A percentile compares a stretch with the other conserved stretches of the same genome.
Conservation (phyloP, 2,797 vertebrate genomes). For the Anisognathus igniventris region DNA sequence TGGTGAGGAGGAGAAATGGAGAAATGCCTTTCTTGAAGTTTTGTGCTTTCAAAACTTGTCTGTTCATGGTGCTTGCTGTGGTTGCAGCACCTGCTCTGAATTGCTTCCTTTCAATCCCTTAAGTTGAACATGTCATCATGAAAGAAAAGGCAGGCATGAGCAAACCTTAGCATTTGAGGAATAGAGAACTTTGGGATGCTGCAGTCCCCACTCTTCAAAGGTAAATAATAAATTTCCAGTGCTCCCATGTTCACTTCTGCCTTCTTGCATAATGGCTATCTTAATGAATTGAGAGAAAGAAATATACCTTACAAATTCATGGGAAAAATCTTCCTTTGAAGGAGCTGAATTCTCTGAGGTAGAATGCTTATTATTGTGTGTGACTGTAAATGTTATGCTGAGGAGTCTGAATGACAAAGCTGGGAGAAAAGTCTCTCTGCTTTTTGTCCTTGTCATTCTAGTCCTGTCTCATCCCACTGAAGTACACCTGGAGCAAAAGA, state of each 20-base stretch:
- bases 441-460: not conserved
- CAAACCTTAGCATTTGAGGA: not conserved
- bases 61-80: not conserved
- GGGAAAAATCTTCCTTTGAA: not conserved
- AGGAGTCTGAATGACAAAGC: not conserved
- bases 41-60: not conserved
- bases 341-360: conserved; percentile 4
- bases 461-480: not conserved
- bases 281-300: not conserved
- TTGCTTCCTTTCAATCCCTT: not conserved
- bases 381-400: not conserved
- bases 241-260: not conserved
- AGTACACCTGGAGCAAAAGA: not conserved
- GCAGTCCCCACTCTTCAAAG: not conserved
- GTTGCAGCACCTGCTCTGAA: not conserved
- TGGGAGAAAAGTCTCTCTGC: not conserved
- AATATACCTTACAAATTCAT: not conserved
- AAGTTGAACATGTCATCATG: not conserved
- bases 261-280: not conserved
- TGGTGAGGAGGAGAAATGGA: not conserved
- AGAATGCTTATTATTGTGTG: not conserved
- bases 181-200: not conserved
- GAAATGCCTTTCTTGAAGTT: not conserved
- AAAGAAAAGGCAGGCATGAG: not conserved
- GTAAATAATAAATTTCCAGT: not conserved